Evolutionary conservation across 23 tunicate species (phyloP), one percentile per base, ranked within the genome.

Genomic region (Halocynthia aurantium): DNA sequence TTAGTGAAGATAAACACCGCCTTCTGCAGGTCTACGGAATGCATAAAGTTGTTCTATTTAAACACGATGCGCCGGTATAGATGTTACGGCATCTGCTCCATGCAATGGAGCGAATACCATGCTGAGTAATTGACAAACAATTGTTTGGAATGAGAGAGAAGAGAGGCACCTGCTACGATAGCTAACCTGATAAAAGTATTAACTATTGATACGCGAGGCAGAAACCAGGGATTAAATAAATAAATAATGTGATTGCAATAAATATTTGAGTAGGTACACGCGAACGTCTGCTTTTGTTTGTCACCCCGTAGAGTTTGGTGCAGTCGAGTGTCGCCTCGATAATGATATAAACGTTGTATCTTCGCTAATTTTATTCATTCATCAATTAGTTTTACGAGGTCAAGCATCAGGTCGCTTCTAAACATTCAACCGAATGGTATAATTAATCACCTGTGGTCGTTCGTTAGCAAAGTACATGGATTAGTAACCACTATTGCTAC

Each of bases 231-330:
- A 56, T 74, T 74, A 54, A 56, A 74, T 74, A 55, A 74, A 74
- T 74, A 74, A 74, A 74, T 74, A 74, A 74, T 74, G 78, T 74
- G 62, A 74, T 74, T 54, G 78, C n/a, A 54, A 74, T 74, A 53
- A 74, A 74, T 74, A 74, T 74, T 74, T 74, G 78, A 74, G 57
- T 74, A 74, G 55, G 55, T 74, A 64, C 78, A 54, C 78, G 56
- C 55, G 57, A 31, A 31, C 55, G 78, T 53, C 78, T 74, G 78
- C 67, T 22, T 74, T 20, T 44, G 10, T 22, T 22, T 54, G 18
- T 55, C 31, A 65, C 44, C 70, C 70, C 70, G 70, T 49, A 65
- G 19, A 11, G 70, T 65, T 10, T 2, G 19, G 10, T 65, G 70
- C 70, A 65, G 70, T 15, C 70, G 9, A 20, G 22, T 49, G 70